Conservation (phyloP, 2,113 vertebrate species). For the Arothron firmamentum region DNA sequence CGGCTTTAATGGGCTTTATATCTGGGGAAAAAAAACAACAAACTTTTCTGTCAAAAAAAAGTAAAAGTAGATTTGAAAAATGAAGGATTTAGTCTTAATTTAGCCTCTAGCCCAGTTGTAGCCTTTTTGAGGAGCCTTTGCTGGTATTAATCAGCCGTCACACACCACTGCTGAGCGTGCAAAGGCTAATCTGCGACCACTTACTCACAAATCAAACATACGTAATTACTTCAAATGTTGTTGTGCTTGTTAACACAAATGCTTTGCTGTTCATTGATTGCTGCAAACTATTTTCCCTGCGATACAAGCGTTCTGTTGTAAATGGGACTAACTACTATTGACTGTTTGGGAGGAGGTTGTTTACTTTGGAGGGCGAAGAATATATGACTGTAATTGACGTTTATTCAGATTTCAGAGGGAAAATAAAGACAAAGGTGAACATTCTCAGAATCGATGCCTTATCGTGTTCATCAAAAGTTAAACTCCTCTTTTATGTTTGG, state of each 20-base stretch:
- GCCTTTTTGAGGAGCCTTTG: slow-evolving; percentile 11
- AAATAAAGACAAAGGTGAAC: slow-evolving; percentile 18
- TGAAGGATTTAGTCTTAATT: slow-evolving; percentile 10
- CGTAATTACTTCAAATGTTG: slow-evolving; percentile 76
- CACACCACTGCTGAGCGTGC: slow-evolving; percentile 53
- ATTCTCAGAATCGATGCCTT: not conserved
- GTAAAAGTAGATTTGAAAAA: no score
- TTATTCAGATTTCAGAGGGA: slow-evolving; percentile 50
- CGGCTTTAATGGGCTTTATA: no score
- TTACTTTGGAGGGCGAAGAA: slow-evolving; percentile 62
- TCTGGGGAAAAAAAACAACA: no score
- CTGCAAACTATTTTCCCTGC: slow-evolving; percentile 67
- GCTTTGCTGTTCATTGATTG: slow-evolving; percentile 81
- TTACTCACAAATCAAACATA: slow-evolving; percentile 78
- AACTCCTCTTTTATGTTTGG: not conserved
- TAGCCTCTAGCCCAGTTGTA: no score
- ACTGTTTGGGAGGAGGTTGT: slow-evolving; percentile 69
- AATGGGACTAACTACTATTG: slow-evolving; percentile 47
- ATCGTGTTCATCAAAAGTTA: not conserved
- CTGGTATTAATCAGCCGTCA: slow-evolving; percentile 61
- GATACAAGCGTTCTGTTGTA: slow-evolving; percentile 5
- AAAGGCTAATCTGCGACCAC: slow-evolving; percentile 78
- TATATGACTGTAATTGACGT: slow-evolving; percentile 61
- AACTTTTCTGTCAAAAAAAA: no score
- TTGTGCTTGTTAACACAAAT: slow-evolving; percentile 73